Conservation (phyloP, 2,888 invertebrate genomes). For the Epiblema foenella region DNA sequence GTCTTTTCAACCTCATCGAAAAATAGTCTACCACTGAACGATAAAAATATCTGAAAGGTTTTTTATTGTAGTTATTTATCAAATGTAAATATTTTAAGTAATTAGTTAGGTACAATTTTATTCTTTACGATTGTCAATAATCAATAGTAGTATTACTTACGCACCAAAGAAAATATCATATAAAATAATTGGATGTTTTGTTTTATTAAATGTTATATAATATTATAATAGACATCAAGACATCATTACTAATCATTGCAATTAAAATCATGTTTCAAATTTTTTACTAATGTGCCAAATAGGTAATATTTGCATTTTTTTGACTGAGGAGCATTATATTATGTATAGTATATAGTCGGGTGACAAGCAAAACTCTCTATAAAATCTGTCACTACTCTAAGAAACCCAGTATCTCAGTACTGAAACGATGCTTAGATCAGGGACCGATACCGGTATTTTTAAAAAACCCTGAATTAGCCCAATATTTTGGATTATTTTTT, state of each 20-base stretch:
- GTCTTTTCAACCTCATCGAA: neutral
- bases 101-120: slow-evolving; percentile 31
- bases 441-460: too few relatives aligned
- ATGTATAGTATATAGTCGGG: too few relatives aligned
- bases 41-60: neutral
- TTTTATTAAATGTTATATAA: slow-evolving; percentile 14
- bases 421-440: too few relatives aligned
- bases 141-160: slow-evolving; percentile 5
- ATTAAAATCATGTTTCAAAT: neutral
- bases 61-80: neutral
- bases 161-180: slow-evolving; percentile 29
- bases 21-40: neutral
- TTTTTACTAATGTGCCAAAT: too few relatives aligned
- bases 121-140: slow-evolving; percentile 9
- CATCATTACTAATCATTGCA: neutral
- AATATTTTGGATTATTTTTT: too few relatives aligned
- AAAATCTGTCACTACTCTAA: too few relatives aligned
- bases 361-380: too few relatives aligned
- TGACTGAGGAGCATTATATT: neutral
- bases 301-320: neutral
- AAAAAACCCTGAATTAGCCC: too few relatives aligned
- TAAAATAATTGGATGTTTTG: neutral
- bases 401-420: too few relatives aligned
- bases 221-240: neutral
- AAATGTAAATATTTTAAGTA: slow-evolving; percentile 21